Percentiles rank a stretch among this genome's conserved stretches.
Evolutionary conservation across 2,888 invertebrate genomes (phyloP).

Genomic region (Flexamia atlantica): DNA sequence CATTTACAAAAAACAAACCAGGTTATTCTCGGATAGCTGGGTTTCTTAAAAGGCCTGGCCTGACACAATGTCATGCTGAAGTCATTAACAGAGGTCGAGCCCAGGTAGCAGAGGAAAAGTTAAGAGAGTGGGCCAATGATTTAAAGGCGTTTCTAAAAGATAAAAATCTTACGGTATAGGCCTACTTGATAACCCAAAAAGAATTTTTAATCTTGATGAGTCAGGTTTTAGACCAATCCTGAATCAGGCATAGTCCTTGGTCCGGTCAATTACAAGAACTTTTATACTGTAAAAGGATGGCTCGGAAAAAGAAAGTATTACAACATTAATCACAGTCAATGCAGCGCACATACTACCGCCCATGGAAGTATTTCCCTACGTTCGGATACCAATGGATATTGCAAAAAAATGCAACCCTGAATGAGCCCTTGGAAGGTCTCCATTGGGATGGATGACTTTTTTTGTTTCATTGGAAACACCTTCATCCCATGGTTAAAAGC

Average conservation of each 20-base stretch:
- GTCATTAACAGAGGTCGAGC: too few relatives aligned
- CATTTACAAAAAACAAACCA: too few relatives aligned
- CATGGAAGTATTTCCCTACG: slow-evolving; percentile 16
- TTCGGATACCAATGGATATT: neutral
- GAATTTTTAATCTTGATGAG: neutral
- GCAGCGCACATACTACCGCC: neutral
- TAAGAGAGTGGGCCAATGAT: neutral
- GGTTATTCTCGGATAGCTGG: too few relatives aligned
- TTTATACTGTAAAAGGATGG: slow-evolving; percentile 4
- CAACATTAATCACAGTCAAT: neutral
- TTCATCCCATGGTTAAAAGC: slow-evolving; percentile 33
- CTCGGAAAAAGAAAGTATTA: slow-evolving; percentile 29
- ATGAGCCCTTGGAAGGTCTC: slow-evolving; percentile 15
- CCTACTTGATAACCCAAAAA: neutral
- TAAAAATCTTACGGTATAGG: neutral
- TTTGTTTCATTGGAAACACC: slow-evolving; percentile 29
- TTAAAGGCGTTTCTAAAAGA: neutral
- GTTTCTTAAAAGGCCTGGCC: too few relatives aligned
- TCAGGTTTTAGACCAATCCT: neutral
- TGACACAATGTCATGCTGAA: too few relatives aligned
- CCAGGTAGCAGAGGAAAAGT: too few relatives aligned
- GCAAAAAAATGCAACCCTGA: slow-evolving; percentile 7
- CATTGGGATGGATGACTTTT: slow-evolving; percentile 7
- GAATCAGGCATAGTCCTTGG: slow-evolving; percentile 23
- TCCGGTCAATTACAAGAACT: slow-evolving; percentile 17